Conservation (phyloP, 2,797 vertebrate genomes). For the Oreortyx pictus region DNA sequence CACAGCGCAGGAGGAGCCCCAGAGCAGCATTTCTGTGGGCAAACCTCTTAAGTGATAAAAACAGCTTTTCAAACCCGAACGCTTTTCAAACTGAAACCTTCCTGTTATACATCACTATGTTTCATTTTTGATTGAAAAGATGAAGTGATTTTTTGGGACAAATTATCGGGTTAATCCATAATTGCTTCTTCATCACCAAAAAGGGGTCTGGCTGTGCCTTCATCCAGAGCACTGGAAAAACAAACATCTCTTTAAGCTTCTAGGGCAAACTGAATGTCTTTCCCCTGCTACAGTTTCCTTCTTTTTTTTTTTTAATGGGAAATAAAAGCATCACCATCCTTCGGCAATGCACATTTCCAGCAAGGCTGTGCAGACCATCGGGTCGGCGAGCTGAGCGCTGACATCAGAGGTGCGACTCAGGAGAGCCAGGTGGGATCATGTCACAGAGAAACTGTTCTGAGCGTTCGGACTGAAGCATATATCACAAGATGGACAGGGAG, state of each 20-base stretch:
- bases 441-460: background rate
- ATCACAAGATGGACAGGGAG: background rate
- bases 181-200: background rate
- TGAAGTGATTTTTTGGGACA: background rate
- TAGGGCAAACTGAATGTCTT: background rate
- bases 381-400: background rate
- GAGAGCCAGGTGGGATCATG: background rate
- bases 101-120: background rate
- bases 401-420: background rate
- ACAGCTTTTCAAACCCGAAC: background rate
- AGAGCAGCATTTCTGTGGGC: background rate
- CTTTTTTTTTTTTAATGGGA: background rate
- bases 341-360: background rate
- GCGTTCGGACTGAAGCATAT: background rate
- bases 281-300: background rate
- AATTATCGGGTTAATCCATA: background rate
- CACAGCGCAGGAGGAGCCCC: background rate
- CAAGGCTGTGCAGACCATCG: background rate
- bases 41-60: background rate
- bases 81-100: background rate
- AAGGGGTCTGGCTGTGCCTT: background rate
- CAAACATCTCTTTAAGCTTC: background rate
- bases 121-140: too few species aligned
- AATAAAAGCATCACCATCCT: background rate
- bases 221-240: background rate